Evolutionary conservation across 2,888 invertebrate species (phyloP).

Genomic region (Entomobrya multifasciata): DNA sequence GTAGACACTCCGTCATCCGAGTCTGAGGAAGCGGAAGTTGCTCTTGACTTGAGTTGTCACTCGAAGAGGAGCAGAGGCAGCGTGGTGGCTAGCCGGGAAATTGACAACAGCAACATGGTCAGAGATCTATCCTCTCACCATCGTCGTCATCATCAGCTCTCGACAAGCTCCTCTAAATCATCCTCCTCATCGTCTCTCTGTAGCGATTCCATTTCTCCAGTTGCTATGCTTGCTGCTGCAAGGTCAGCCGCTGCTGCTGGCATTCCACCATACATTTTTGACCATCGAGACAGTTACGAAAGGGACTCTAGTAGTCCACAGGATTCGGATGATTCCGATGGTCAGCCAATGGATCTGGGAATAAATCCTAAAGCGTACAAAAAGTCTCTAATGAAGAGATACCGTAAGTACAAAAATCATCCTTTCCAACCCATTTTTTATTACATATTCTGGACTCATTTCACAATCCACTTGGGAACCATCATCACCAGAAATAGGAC

Average conservation of each 20-base stretch:
- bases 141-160: slow-evolving; percentile 79
- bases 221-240: slow-evolving; percentile 69
- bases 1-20: slow-evolving; percentile 80
- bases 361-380: slow-evolving; percentile 87
- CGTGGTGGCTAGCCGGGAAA: slow-evolving; percentile 5
- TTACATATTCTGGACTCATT: no score
- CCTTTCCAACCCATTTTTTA: no score
- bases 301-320: slow-evolving; percentile 83
- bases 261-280: slow-evolving; percentile 77
- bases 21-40: slow-evolving; percentile 85
- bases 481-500: slow-evolving; percentile 35
- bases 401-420: slow-evolving; percentile 95
- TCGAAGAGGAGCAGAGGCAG: slow-evolving; percentile 75
- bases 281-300: slow-evolving; percentile 77
- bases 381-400: slow-evolving; percentile 95
- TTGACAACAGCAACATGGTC: slow-evolving; percentile 80
- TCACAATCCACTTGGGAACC: background rate
- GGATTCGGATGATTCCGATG: slow-evolving; percentile 85
- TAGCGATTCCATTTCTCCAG: slow-evolving; percentile 68
- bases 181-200: slow-evolving; percentile 67
- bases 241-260: slow-evolving; percentile 81
- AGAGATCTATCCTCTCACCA: slow-evolving; percentile 78
- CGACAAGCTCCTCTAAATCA: slow-evolving; percentile 68
- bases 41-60: slow-evolving; percentile 89
- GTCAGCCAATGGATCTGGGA: slow-evolving; percentile 85